Percentiles rank a stretch among this genome's conserved stretches.
phyloP scores from a whole-genome alignment of 2,888 invertebrate species.

The Caenorhabditis parvicauda region DNA sequence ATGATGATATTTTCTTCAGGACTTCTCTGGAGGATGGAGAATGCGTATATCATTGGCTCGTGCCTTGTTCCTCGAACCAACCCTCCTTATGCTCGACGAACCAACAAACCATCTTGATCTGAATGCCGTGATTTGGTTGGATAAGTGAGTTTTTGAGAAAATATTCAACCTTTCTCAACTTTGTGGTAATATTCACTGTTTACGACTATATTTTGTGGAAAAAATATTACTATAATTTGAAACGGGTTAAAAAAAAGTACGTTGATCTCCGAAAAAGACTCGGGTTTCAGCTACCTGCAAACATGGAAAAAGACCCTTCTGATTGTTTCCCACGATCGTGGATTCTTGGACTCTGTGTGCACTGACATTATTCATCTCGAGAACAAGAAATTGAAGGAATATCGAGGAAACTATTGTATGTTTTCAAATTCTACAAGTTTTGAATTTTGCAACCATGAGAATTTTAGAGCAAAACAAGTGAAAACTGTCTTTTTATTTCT shows the following conservation, averaged over 20 bases:
- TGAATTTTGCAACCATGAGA: no score
- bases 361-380: conserved; percentile 97
- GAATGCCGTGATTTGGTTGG: conserved; percentile 99
- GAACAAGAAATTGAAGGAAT: conserved; percentile 87
- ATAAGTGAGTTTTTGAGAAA: conserved; percentile 74
- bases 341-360: conserved; percentile 97
- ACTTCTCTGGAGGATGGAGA: conserved; percentile 84
- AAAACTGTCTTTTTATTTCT: no score
- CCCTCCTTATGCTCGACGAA: conserved; percentile 92
- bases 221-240: neutral
- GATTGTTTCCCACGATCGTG: conserved; percentile 98
- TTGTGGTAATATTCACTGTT: neutral
- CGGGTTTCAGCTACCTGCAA: conserved; percentile 78
- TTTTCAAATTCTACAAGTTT: neutral
- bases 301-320: conserved; percentile 97
- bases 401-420: conserved; percentile 86
- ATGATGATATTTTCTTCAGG: conserved; percentile 63
- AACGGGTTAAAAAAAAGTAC: neutral
- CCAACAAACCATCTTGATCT: conserved; percentile 98
- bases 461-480: no score
- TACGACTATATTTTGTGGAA: neutral
- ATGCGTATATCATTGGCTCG: conserved; percentile 74
- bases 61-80: conserved; percentile 93
- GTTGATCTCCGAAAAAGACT: no score
- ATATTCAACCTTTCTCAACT: no score